A percentile compares a stretch with the other conserved stretches of the same genome.
Evolutionary conservation across 1,140 invertebrate species (phyloP).

Genomic region (Drosophila oshimai): DNA sequence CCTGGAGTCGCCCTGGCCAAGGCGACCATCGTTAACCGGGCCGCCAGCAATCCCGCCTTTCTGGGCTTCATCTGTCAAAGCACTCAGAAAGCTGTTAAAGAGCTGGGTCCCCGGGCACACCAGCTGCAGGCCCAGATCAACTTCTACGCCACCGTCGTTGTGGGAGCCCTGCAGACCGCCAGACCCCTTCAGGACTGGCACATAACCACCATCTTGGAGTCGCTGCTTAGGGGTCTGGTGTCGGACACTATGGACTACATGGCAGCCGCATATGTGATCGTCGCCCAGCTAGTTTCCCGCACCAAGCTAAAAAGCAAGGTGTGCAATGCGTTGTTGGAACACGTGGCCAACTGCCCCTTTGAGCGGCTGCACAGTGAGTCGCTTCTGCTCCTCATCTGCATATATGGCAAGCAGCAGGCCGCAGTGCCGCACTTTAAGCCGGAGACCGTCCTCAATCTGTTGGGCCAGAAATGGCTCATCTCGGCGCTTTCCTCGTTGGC

Average conservation of each 20-base stretch:
- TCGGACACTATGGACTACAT: slow-evolving; percentile 88
- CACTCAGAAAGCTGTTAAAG: slow-evolving; percentile 86
- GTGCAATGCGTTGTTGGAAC: slow-evolving; percentile 82
- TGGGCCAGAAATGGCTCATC: slow-evolving; percentile 66
- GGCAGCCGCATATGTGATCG: slow-evolving; percentile 89
- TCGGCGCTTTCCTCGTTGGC: slow-evolving; percentile 38
- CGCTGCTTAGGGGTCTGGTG: slow-evolving; percentile 87
- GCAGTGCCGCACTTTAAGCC: slow-evolving; percentile 62
- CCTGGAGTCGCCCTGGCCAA: slow-evolving; percentile 88
- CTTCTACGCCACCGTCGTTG: slow-evolving; percentile 89
- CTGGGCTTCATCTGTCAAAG: slow-evolving; percentile 89
- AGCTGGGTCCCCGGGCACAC: slow-evolving; percentile 85
- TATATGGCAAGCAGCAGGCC: slow-evolving; percentile 85
- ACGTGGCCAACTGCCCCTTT: slow-evolving; percentile 58
- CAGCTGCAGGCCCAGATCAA: slow-evolving; percentile 88
- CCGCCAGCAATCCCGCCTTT: slow-evolving; percentile 87
- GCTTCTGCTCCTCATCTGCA: slow-evolving; percentile 85
- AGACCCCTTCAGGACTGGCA: slow-evolving; percentile 86
- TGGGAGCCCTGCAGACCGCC: slow-evolving; percentile 86
- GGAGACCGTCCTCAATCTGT: slow-evolving; percentile 65
- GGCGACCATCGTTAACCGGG: slow-evolving; percentile 88
- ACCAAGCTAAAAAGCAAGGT: slow-evolving; percentile 86
- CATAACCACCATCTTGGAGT: slow-evolving; percentile 87
- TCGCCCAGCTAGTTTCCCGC: slow-evolving; percentile 87
- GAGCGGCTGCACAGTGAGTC: slow-evolving; percentile 65